Percentiles rank a stretch among this genome's conserved stretches.
Evolutionary conservation across 2,797 vertebrate genomes (phyloP).

Genomic region (Myotis pilosus): DNA sequence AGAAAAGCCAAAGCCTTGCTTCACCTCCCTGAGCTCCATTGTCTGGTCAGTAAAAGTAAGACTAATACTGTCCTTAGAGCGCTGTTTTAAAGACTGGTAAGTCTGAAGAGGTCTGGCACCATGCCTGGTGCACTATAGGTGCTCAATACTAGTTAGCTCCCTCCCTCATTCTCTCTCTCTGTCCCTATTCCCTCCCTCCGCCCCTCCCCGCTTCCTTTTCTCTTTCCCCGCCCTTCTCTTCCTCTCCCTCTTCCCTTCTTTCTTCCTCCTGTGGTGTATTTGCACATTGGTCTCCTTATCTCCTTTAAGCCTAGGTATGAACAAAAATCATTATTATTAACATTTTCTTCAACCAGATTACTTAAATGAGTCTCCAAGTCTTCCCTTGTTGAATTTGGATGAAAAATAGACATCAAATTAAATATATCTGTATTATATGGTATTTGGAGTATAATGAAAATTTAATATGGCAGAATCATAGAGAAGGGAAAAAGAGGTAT

Average conservation of each 20-base stretch:
- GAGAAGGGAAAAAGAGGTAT: neutral
- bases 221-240: neutral
- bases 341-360: neutral
- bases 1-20: neutral
- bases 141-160: too few species aligned
- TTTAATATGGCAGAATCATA: neutral
- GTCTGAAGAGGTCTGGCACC: neutral
- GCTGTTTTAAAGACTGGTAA: neutral
- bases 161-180: neutral
- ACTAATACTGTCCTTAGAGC: neutral
- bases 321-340: neutral
- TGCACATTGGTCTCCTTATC: neutral
- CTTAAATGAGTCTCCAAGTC: neutral
- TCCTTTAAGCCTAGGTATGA: neutral
- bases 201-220: neutral
- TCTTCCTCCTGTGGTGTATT: neutral
- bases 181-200: neutral
- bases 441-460: neutral
- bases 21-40: neutral
- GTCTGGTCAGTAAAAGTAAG: neutral
- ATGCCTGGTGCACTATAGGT: neutral
- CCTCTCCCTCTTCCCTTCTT: neutral
- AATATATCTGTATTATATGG: conserved; percentile 1
- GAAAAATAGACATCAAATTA: neutral
- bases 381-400: neutral